Base-by-base conservation (phyloP, 2,888 invertebrate species). In the Latheticus oryzae region DNA sequence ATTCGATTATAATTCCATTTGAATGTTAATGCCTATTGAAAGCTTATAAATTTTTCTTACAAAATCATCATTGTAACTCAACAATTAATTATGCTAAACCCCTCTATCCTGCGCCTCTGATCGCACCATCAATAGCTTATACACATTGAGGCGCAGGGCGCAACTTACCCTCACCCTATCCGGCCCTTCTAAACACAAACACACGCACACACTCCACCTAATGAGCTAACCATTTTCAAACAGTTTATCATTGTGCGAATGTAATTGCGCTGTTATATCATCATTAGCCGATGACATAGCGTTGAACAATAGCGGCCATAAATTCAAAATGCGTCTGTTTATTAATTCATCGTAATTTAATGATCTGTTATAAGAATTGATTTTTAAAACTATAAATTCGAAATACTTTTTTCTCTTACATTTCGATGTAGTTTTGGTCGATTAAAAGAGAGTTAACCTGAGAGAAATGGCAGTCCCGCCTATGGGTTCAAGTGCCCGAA, bases 221-320 rank as follows among this genome's bases (percentile, higher is more conserved):
- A 73, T 71, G 72, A 71, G 65, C 67, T 71, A 71, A 72, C 69
- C 69, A 69, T 71, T 71, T 70, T 65, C 71, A 69, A 72, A 73
- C 71, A 71, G 73, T 72, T 73, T 71, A 69, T 72, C 71, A 73
- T 71, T 71, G 71, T 72, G 69, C 65, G 67, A 67, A 66, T 67
- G 64, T 70, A 71, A 71, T 71, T 68, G 71, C 68, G 63, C 68
- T 66, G 71, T 73, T 73, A 70, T 71, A 69, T 71, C 69, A 70
- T 70, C 72, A 68, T 71, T 72, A 70, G 61, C 61, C 61, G 67
- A 65, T 68, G 68, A 67, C 70, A 67, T 61, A 64, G 63, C 61
- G 58, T 60, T 59, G 53, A 47, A 47, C 53, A 56, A 47, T 30
- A 30, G 38, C 35, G 28, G 33, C 52, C 52, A 56, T 56, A 56